Conservation (phyloP, 2,113 vertebrate genomes). For the Sapayoa aenigma region DNA sequence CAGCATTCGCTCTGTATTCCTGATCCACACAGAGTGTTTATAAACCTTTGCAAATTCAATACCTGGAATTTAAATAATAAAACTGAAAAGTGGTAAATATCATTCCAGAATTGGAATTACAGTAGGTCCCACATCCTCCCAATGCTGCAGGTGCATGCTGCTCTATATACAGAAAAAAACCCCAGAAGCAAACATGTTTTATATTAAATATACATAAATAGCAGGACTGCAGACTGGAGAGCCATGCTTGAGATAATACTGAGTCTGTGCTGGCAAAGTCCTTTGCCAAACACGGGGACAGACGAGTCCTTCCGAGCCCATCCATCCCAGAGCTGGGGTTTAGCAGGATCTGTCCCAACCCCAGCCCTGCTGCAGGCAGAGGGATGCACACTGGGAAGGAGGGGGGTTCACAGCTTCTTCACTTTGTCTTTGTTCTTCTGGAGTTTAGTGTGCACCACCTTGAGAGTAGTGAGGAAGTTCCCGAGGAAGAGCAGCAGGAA, state of each 20-base stretch:
- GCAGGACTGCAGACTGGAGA: constrained; percentile 24
- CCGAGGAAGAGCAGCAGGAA: constrained; percentile 96
- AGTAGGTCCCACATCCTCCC: constrained; percentile 38
- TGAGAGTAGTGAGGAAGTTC: constrained; percentile 94
- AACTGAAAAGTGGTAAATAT: constrained; percentile 17
- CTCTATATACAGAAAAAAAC: constrained; percentile 1
- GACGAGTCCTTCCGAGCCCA: rapidly evolving
- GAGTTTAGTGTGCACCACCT: constrained; percentile 92
- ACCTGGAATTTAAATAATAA: constrained; percentile 20
- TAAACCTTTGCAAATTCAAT: neutral
- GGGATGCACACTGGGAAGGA: neutral
- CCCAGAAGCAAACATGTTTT: constrained; percentile 6
- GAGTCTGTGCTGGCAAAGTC: constrained; percentile 49
- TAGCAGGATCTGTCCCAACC: neutral
- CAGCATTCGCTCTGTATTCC: neutral
- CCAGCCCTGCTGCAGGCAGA: neutral
- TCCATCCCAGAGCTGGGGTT: neutral
- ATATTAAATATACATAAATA: constrained; percentile 75
- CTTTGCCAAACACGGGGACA: neutral
- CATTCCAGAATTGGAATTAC: constrained; percentile 48
- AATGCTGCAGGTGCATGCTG: constrained; percentile 12
- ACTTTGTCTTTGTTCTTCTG: constrained; percentile 84
- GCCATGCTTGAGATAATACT: constrained; percentile 51
- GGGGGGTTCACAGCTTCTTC: constrained; percentile 73
- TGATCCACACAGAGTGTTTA: neutral